Percentiles rank a stretch among this genome's conserved stretches.
These are phyloP conservation scores for Muschampia plurimacula DNA, from an alignment of 2,888 invertebrate genomes.

Conservation along the genomic window DNA sequence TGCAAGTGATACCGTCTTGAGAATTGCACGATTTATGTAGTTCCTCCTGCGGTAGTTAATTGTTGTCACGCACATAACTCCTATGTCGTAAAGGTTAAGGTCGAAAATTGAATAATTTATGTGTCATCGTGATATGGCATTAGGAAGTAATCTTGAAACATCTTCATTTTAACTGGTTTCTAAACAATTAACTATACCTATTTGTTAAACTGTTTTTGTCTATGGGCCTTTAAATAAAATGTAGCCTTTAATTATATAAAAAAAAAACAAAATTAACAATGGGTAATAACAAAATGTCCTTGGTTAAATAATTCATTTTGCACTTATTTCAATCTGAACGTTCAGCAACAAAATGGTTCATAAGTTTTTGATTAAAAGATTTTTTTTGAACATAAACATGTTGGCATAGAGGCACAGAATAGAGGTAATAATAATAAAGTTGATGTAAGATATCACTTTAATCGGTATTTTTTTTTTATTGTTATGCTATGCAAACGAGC, in stretches of 20 bases:
- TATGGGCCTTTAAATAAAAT: background rate
- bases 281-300: too few species aligned
- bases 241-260: background rate
- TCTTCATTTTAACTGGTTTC: background rate
- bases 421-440: too few species aligned
- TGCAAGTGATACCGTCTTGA: slow-evolving; percentile 24
- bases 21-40: slow-evolving; percentile 24
- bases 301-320: too few species aligned
- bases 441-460: too few species aligned
- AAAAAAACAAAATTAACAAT: background rate
- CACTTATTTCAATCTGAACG: too few species aligned
- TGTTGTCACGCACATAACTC: slow-evolving; percentile 20
- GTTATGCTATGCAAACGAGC: too few species aligned
- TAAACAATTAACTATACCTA: background rate
- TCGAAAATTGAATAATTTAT: slow-evolving; percentile 25
- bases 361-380: too few species aligned
- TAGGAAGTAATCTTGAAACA: background rate
- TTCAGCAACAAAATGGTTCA: too few species aligned
- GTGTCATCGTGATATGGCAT: slow-evolving; percentile 18
- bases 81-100: slow-evolving; percentile 25
- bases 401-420: too few species aligned
- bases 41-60: background rate
- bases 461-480: too few species aligned
- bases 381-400: too few species aligned
- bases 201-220: background rate